phyloP scores from a whole-genome alignment of 2,113 vertebrate species.

The Myotis davidii region DNA sequence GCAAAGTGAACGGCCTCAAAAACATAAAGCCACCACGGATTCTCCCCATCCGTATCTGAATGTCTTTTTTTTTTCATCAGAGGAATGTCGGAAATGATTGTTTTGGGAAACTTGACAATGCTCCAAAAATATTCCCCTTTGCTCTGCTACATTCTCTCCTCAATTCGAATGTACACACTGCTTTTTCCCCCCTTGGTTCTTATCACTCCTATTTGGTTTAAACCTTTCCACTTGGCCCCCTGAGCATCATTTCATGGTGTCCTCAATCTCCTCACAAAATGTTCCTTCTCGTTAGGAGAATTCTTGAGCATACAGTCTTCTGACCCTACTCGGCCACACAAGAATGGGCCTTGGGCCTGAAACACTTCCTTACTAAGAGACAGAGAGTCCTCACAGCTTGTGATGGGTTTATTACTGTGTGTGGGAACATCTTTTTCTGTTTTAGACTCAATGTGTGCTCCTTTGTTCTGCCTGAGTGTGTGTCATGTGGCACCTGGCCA shows the following conservation, averaged over 20 bases:
- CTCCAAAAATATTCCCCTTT: not conserved
- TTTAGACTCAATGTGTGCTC: not conserved
- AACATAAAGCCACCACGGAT: not conserved
- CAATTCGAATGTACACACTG: not conserved
- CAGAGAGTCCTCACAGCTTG: not conserved
- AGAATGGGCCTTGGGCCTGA: not conserved
- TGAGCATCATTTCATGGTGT: not conserved
- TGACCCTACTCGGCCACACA: not conserved
- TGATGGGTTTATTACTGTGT: not conserved
- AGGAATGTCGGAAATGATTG: not conserved
- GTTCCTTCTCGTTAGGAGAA: not conserved
- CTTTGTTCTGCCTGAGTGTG: not conserved
- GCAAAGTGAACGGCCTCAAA: constrained; percentile 3
- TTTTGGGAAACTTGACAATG: not conserved
- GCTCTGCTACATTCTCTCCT: not conserved
- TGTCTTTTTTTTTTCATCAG: constrained; percentile 8
- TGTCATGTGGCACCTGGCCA: not conserved
- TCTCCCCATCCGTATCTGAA: not conserved
- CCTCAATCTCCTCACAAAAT: not conserved
- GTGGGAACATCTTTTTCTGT: not conserved
- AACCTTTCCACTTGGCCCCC: constrained; percentile 7
- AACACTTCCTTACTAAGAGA: not conserved
- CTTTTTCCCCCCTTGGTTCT: not conserved
- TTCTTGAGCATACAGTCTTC: not conserved
- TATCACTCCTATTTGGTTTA: not conserved